Conservation (phyloP, 2,113 vertebrate genomes). For the Hippocampus mohnikei region DNA sequence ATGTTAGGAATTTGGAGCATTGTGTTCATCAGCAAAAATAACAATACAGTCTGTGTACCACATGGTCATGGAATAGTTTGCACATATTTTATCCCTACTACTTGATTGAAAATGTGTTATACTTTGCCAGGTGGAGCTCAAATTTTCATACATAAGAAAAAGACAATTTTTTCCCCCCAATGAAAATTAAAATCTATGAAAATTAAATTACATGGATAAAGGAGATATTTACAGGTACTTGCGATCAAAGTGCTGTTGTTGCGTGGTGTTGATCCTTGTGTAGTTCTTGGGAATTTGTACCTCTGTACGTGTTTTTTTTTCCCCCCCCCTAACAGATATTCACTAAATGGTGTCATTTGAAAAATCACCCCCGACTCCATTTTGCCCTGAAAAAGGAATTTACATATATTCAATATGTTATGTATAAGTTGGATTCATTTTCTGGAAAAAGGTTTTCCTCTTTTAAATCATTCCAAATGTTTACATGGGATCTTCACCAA, state of each 20-base stretch:
- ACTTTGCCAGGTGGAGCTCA: not conserved
- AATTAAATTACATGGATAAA: too few species aligned
- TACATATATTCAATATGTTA: not conserved
- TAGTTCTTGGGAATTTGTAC: not conserved
- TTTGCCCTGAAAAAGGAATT: not conserved
- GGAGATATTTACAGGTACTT: too few species aligned
- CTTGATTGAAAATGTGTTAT: not conserved
- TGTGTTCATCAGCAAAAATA: conserved; percentile 46
- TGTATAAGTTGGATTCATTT: conserved; percentile 16
- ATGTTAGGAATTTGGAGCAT: conserved; percentile 57
- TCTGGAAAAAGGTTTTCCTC: conserved; percentile 37
- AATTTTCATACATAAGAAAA: not conserved
- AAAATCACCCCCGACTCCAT: not conserved
- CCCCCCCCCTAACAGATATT: too few species aligned
- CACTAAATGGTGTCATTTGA: not conserved
- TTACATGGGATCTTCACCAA: conserved; percentile 47
- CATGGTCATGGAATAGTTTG: conserved; percentile 9
- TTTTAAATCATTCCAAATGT: conserved; percentile 55
- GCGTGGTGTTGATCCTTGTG: not conserved
- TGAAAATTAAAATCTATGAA: not conserved
- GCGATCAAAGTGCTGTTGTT: too few species aligned
- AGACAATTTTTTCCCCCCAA: not conserved
- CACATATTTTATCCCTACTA: not conserved
- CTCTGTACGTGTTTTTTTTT: too few species aligned
- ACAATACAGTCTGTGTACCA: conserved; percentile 36